Evolutionary conservation across 2,888 invertebrate species (phyloP).

Genomic region (Anorthoa munda): DNA sequence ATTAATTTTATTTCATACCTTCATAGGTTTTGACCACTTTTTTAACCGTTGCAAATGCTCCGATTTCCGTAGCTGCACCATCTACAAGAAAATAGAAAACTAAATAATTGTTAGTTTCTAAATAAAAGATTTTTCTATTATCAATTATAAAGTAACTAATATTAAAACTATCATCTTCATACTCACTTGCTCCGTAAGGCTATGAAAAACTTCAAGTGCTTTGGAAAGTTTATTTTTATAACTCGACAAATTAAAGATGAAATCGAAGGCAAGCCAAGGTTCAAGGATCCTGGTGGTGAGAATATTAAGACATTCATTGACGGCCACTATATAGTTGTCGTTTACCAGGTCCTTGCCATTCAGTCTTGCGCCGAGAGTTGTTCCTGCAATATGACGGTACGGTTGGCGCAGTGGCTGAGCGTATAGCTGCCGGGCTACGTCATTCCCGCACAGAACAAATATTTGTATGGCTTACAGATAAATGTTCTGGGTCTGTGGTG

Average conservation of each 20-base stretch:
- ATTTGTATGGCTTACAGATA: no score
- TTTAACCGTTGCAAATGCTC: conserved; percentile 46
- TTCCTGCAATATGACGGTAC: conserved; percentile 44
- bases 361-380: conserved; percentile 49
- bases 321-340: conserved; percentile 46
- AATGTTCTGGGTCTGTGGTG: no score
- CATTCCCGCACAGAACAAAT: no score
- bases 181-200: conserved; percentile 49
- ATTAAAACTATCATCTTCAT: not conserved
- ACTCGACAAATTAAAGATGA: conserved; percentile 47
- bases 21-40: not conserved
- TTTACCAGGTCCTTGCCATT: conserved; percentile 37
- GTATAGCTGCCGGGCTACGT: no score
- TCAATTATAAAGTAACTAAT: no score
- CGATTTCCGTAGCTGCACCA: conserved; percentile 52
- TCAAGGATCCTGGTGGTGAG: conserved; percentile 22
- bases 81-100: conserved; percentile 36
- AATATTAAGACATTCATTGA: conserved; percentile 48
- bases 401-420: no score
- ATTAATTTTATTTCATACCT: conserved; percentile 29
- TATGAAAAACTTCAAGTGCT: conserved; percentile 24
- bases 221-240: conserved; percentile 33
- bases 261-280: conserved; percentile 51
- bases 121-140: no score
- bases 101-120: not conserved